Base-by-base conservation (phyloP, 2,113 vertebrate genomes). In the Hemichromis elongatus region DNA sequence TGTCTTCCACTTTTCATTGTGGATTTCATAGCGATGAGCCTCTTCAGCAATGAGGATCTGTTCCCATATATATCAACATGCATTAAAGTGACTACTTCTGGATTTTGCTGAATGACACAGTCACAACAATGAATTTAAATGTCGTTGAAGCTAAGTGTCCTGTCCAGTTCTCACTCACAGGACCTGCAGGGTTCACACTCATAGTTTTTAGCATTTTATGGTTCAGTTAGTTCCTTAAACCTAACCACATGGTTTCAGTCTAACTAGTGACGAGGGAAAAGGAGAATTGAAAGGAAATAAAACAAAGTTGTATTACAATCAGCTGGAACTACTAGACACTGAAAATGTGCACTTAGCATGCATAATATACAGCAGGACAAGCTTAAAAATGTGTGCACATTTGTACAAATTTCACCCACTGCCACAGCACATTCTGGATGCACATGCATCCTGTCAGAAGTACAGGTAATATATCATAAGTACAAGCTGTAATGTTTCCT, bases 1-100 rank as follows among this genome's bases (percentile, higher is more conserved):
- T 4, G 92, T 90, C 12, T 79, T 79, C 42, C 81, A 75, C 0
- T 37, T 47, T 0, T 79, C 13, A 2, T 45, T 87, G 52, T 66
- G 33, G 26, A 95, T 92, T 26, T 88, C 70, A 79, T 94, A 94
- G 2, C 63, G 91, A 0, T 52, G 57, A 52, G 90, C 61, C 9
- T 93, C 79, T 18, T 28, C 37, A 7, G 40, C 82, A 5, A 16
- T 1, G 3, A 85, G 81, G 19, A 96, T 94, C 77, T 88, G 84
- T 82, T 61, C 89, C 95, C 70, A 75, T 33, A 52, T 9, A 75
- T 13, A 52, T 52, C 9, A 75, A 30, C 42, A 1, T 19, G 19
- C 24, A 19, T 75, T 73, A 73, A 73, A 0, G 0, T 5, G 68
- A 47, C 16, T 50, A 3, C 26, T 3, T 30, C 16, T 75, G 68